phyloP scores from a whole-genome alignment of 2,113 vertebrate genomes.

The Pluvianellus socialis region DNA sequence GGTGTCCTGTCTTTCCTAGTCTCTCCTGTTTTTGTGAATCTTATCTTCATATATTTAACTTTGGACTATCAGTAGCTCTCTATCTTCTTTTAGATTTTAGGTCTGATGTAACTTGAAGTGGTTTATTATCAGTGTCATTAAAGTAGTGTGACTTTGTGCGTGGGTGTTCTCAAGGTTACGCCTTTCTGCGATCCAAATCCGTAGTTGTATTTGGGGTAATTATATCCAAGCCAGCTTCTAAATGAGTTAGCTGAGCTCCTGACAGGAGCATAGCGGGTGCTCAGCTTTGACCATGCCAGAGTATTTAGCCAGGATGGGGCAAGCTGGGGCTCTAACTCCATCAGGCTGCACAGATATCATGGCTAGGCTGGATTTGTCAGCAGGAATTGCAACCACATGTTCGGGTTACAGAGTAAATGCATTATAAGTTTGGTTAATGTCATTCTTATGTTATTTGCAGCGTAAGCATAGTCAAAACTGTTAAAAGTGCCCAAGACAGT shows the following conservation, averaged over 20 bases:
- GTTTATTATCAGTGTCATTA: not conserved
- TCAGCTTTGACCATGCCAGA: not conserved
- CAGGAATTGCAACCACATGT: not conserved
- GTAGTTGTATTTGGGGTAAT: not conserved
- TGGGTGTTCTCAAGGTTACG: not conserved
- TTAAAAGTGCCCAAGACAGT: not conserved
- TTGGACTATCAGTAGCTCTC: not conserved
- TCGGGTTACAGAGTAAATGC: not conserved
- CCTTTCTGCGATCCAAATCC: not conserved
- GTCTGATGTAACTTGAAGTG: not conserved
- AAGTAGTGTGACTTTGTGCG: not conserved
- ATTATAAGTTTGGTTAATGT: not conserved
- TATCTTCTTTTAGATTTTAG: not conserved
- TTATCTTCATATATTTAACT: not conserved
- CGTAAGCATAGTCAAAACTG: not conserved
- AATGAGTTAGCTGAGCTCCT: not conserved
- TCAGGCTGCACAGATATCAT: not conserved
- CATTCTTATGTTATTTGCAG: not conserved
- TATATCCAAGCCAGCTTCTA: not conserved
- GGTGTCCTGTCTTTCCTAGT: not conserved
- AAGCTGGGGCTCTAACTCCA: not conserved
- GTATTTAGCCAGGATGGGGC: not conserved
- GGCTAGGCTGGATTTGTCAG: not conserved
- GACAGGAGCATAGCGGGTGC: not conserved
- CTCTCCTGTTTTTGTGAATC: not conserved